Percentiles rank a stretch among this genome's conserved stretches.
These are phyloP conservation scores for Sussaba pulchella DNA, from an alignment of 2,888 invertebrate species.

Conservation along the genomic window DNA sequence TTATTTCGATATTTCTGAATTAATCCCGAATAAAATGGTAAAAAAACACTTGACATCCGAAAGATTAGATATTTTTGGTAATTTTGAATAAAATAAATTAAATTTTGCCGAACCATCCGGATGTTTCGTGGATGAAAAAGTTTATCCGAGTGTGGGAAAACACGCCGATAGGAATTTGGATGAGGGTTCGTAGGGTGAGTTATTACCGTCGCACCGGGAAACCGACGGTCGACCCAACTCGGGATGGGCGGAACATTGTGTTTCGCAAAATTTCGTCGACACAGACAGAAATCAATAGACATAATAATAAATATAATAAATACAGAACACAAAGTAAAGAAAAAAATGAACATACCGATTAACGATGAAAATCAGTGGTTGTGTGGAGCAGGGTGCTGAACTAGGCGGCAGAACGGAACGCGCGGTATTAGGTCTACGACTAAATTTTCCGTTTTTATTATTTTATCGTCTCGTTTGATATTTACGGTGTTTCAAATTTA, in stretches of 20 bases:
- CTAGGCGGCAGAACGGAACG: conserved; percentile 70
- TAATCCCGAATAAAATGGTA: background rate
- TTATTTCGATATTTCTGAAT: too few relatives aligned
- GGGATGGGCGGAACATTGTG: too few relatives aligned
- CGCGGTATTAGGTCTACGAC: conserved; percentile 62
- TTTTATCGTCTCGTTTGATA: conserved; percentile 30
- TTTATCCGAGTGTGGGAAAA: conserved; percentile 40
- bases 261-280: background rate
- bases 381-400: conserved; percentile 80
- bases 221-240: too few relatives aligned
- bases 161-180: conserved; percentile 42
- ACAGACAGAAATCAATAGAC: conserved; percentile 57
- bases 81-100: background rate
- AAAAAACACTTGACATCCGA: background rate
- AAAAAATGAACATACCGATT: conserved; percentile 83
- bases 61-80: too few relatives aligned
- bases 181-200: conserved; percentile 31
- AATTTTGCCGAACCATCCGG: conserved; percentile 44
- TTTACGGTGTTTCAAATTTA: too few relatives aligned
- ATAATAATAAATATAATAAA: conserved; percentile 69
- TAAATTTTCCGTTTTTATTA: conserved; percentile 36
- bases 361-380: conserved; percentile 84
- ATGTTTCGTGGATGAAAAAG: background rate
- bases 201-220: background rate
- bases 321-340: conserved; percentile 82